A percentile compares a stretch with the other conserved stretches of the same genome.
Conservation (phyloP, 2,888 invertebrate species). For the Orthonychiurus folsomi region DNA sequence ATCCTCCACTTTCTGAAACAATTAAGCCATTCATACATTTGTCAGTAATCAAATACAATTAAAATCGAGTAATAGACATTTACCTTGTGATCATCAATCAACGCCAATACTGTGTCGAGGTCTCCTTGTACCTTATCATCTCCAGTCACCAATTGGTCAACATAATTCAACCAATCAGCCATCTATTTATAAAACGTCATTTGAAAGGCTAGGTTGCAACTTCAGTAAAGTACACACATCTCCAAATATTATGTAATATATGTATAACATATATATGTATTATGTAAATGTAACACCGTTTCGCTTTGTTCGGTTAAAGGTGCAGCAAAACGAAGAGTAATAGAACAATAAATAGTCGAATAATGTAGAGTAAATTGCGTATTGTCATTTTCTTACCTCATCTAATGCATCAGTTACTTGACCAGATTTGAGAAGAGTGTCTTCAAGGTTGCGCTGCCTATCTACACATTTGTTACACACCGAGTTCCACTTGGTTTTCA, state of each 20-base stretch:
- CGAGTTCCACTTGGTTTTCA: neutral
- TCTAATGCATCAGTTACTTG: neutral
- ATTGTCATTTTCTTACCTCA: no score
- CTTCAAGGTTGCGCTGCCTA: neutral
- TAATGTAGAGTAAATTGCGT: no score
- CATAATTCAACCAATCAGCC: constrained; percentile 60
- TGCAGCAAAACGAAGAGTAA: no score
- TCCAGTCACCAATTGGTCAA: constrained; percentile 65
- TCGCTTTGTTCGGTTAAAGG: no score
- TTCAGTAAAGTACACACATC: no score
- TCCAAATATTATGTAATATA: no score
- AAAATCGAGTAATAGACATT: neutral
- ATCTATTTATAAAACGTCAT: no score
- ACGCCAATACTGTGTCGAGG: constrained; percentile 84
- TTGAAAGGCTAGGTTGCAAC: no score
- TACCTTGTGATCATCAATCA: constrained; percentile 82
- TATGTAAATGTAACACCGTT: no score
- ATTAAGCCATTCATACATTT: neutral
- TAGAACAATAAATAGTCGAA: no score
- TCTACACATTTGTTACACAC: neutral
- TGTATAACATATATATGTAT: no score
- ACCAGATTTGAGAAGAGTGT: neutral
- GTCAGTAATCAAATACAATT: neutral
- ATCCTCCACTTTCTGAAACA: constrained; percentile 3
- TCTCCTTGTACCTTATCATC: constrained; percentile 86